These are phyloP conservation scores for Meloidogyne chitwoodi DNA, from an alignment of 1,140 invertebrate genomes.

Conservation along the genomic window DNA sequence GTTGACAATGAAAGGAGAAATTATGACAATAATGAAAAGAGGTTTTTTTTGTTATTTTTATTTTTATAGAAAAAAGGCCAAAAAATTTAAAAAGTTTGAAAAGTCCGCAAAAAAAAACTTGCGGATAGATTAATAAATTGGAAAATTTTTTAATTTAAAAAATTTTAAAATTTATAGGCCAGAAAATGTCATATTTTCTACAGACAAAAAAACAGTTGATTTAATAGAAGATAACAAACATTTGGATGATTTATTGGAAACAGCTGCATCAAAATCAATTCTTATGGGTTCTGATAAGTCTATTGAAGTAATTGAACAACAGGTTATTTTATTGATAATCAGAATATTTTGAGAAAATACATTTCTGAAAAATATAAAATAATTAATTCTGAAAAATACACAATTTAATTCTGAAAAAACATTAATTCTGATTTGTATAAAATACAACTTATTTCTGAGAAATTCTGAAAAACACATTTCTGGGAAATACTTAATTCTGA, in stretches of 20 bases:
- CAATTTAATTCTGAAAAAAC: background rate
- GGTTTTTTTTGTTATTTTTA: background rate
- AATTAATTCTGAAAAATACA: too few species aligned
- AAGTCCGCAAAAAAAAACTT: too few species aligned
- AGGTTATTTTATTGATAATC: background rate
- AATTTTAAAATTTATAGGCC: background rate
- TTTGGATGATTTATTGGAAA: background rate
- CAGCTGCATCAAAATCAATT: constrained; percentile 3
- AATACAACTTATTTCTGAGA: too few species aligned
- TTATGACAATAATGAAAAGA: background rate
- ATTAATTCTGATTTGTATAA: background rate
- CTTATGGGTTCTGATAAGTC: background rate
- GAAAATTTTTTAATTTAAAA: too few species aligned
- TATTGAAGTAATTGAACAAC: background rate
- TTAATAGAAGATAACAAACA: background rate
- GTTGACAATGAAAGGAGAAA: background rate
- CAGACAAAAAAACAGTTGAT: background rate
- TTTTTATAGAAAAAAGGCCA: too few species aligned
- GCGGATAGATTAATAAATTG: too few species aligned
- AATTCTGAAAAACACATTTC: too few species aligned
- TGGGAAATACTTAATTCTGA: background rate
- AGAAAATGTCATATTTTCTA: background rate
- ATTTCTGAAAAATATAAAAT: background rate
- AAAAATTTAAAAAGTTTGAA: too few species aligned
- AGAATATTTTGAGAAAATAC: background rate